These are phyloP conservation scores for Gadus chalcogrammus DNA, from an alignment of 2,113 vertebrate genomes.

Conservation along the genomic window DNA sequence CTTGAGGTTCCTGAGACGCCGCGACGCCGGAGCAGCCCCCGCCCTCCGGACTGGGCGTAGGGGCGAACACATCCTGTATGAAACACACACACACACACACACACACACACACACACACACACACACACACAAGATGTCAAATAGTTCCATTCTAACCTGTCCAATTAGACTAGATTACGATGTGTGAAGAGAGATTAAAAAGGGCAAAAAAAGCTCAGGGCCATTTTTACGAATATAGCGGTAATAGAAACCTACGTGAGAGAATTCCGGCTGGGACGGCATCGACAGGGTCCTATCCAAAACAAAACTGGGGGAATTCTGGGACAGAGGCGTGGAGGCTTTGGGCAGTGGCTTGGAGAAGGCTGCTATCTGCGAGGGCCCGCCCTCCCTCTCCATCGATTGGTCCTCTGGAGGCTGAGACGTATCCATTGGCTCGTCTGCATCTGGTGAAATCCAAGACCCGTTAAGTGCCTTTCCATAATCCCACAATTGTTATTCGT, in stretches of 20 bases:
- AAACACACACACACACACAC: too few species aligned
- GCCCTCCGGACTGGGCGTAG: slow-evolving; percentile 81
- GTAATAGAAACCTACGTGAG: slow-evolving; percentile 79
- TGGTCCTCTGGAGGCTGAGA: slow-evolving; percentile 60
- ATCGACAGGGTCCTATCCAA: slow-evolving; percentile 71
- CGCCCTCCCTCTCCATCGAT: slow-evolving; percentile 51
- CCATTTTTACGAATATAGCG: neutral
- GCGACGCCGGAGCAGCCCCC: slow-evolving; percentile 21
- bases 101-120: too few species aligned
- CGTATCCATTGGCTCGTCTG: slow-evolving; percentile 75
- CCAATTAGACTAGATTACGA: too few species aligned
- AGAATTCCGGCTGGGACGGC: slow-evolving; percentile 90
- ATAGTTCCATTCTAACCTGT: too few species aligned
- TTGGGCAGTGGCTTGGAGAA: slow-evolving; percentile 59
- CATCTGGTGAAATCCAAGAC: slow-evolving; percentile 26
- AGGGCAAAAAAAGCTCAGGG: neutral
- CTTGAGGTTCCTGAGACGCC: neutral
- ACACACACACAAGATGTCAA: too few species aligned
- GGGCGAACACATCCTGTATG: slow-evolving; percentile 85
- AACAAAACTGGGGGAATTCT: slow-evolving; percentile 73
- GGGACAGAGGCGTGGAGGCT: slow-evolving; percentile 80
- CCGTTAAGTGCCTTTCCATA: neutral
- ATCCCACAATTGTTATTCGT: neutral
- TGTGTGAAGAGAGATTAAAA: too few species aligned
- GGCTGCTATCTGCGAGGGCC: slow-evolving; percentile 54